Evolutionary conservation across 2,113 vertebrate genomes (phyloP).

Genomic region (Gymnarchus niloticus): DNA sequence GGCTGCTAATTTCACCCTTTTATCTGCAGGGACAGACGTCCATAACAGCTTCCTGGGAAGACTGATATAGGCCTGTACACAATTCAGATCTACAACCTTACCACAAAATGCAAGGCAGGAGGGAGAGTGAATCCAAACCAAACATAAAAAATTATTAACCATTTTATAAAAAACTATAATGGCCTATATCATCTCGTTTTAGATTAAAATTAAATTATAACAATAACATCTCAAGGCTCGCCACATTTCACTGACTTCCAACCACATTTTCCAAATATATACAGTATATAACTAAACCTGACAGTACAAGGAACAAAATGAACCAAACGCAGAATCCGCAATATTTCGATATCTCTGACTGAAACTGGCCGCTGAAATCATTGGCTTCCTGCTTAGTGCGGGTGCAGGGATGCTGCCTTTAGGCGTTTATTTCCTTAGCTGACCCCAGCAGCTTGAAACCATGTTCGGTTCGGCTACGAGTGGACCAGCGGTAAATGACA

Average conservation of each 20-base stretch:
- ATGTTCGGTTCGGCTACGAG: conserved; percentile 25
- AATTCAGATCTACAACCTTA: background rate
- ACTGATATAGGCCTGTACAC: background rate
- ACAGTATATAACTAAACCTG: background rate
- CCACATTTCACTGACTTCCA: too few species aligned
- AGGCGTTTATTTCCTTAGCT: background rate
- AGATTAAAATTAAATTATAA: too few species aligned
- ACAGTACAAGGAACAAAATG: background rate
- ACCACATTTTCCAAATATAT: too few species aligned
- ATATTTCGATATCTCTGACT: background rate
- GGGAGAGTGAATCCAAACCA: background rate
- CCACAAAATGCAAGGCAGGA: background rate
- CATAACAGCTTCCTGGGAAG: background rate
- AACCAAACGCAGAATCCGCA: background rate
- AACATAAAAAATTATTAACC: too few species aligned
- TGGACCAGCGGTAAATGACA: conserved; percentile 62
- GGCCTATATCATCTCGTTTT: background rate
- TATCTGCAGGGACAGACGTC: background rate
- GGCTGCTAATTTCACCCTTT: background rate
- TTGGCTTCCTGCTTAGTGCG: background rate
- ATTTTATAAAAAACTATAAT: too few species aligned
- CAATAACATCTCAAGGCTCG: too few species aligned
- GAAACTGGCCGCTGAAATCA: background rate
- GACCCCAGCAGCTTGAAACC: background rate
- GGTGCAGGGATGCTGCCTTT: background rate